A percentile compares a stretch with the other conserved stretches of the same genome.
These are phyloP conservation scores for Drosophila setosimentum DNA, from an alignment of 2,888 invertebrate species.

Conservation along the genomic window DNA sequence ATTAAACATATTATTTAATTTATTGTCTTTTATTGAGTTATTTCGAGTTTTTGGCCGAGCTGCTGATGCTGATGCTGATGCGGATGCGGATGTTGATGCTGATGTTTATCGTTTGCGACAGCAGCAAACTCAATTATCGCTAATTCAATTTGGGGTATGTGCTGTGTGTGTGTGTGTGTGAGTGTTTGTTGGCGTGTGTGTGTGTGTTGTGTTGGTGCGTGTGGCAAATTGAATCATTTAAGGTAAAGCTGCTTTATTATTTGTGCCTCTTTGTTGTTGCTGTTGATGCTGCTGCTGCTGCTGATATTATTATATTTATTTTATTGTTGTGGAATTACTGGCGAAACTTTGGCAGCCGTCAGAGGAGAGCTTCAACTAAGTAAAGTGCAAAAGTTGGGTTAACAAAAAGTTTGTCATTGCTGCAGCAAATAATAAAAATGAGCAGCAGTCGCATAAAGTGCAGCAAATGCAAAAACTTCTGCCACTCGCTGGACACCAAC, in stretches of 20 bases:
- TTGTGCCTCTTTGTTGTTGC: slow-evolving; percentile 31
- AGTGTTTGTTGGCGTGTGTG: slow-evolving; percentile 8
- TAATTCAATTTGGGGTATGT: slow-evolving; percentile 60
- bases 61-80: slow-evolving; percentile 12
- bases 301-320: slow-evolving; percentile 36
- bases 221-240: slow-evolving; percentile 65
- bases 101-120: slow-evolving; percentile 61
- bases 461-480: slow-evolving; percentile 69
- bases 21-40: slow-evolving; percentile 61
- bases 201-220: slow-evolving; percentile 20
- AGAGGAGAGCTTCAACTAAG: slow-evolving; percentile 34
- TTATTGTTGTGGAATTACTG: slow-evolving; percentile 59
- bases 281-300: neutral
- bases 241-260: slow-evolving; percentile 63
- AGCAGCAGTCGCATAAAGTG: slow-evolving; percentile 61
- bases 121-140: slow-evolving; percentile 63
- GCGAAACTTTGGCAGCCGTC: slow-evolving; percentile 55
- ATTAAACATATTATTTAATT: slow-evolving; percentile 56
- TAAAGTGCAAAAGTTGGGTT: slow-evolving; percentile 65
- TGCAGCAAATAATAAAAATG: slow-evolving; percentile 58
- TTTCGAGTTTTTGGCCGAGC: slow-evolving; percentile 37
- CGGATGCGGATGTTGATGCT: slow-evolving; percentile 2
- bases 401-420: slow-evolving; percentile 63
- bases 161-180: slow-evolving; percentile 19
- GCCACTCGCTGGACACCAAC: slow-evolving; percentile 44